phyloP scores from a whole-genome alignment of 2,888 invertebrate species.

The Epirrhoe tristata region DNA sequence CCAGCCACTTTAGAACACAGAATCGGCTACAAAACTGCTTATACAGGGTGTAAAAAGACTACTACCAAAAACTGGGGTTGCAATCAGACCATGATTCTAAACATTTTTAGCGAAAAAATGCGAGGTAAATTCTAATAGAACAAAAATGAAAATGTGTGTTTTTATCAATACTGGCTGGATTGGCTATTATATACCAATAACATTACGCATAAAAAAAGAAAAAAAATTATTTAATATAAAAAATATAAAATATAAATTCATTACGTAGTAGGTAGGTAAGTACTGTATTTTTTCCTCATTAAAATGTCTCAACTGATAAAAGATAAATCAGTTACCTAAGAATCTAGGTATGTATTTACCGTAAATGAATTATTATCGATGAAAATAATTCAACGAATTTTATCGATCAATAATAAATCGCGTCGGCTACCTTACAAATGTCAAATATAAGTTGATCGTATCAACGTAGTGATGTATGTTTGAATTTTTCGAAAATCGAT shows the following conservation, averaged over 20 bases:
- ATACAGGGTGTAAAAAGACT: too few species aligned
- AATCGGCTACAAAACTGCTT: too few species aligned
- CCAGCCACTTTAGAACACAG: too few species aligned
- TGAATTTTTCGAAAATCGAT: constrained; percentile 67
- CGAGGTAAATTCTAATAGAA: too few species aligned
- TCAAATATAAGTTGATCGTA: constrained; percentile 71
- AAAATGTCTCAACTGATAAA: background rate
- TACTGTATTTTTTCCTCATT: background rate
- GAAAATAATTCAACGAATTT: constrained; percentile 64
- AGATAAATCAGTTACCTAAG: background rate
- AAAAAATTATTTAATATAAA: too few species aligned
- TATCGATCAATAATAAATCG: constrained; percentile 73
- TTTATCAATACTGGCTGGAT: too few species aligned
- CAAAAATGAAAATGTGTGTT: too few species aligned
- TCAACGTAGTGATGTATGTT: constrained; percentile 60
- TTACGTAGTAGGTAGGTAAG: background rate
- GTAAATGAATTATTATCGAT: constrained; percentile 37
- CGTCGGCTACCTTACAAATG: constrained; percentile 66
- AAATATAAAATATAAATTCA: background rate
- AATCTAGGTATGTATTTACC: background rate
- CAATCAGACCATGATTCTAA: too few species aligned
- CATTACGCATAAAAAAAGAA: too few species aligned
- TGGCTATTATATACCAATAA: too few species aligned
- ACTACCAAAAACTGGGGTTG: too few species aligned
- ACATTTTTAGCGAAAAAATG: too few species aligned